Base-by-base conservation (phyloP, 1,140 invertebrate genomes). In the Caenorhabditis elegans region DNA sequence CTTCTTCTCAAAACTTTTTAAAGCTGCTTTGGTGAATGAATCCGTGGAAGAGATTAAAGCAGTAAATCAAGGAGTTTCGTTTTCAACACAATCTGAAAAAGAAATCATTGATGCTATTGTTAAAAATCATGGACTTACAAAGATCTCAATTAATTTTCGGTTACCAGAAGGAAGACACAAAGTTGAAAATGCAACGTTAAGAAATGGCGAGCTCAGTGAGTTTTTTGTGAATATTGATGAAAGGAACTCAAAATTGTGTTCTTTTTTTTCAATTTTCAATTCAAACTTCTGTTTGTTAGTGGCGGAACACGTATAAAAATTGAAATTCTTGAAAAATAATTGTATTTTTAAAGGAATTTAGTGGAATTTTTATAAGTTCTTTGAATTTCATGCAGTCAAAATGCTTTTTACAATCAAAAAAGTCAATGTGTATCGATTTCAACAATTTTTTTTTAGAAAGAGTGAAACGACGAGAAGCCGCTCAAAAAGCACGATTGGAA, bases 151-250 rank as follows among this genome's bases (percentile, higher is more conserved):
- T n/a, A 89, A 90, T 83, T 76, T 89, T 17, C 76, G 88, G 19
- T 60, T 89, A 43, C 88, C 88, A 15, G 88, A 89, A 79, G 89
- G 86, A n/a, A 75, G 89, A 34, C 86, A 88, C 70, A 89, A 89
- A 78, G 81, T 89, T 34, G 89, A 86, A 39, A 79, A 89, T 78
- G 86, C 88, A 2, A 88, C 85, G 15, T 85, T 89, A 48, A 26
- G 88, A 53, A 89, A 89, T 83, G 88, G 90, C 79, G 88, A 89
- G 79, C 86, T 90, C 36, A 80, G 88, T 89, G 76, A 87, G 89
- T 80, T 80, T 24, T 13, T 47, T 17, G 22, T 3, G 1, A 2
- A 43, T 75, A 46, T 34, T n/a, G 6, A 15, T 79, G 0, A 15
- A 47, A 26, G 17, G 13, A 31, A 82, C 19, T 39, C n/a, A 26